Conservation (phyloP, 2,797 vertebrate species). For the Manis pentadactyla region DNA sequence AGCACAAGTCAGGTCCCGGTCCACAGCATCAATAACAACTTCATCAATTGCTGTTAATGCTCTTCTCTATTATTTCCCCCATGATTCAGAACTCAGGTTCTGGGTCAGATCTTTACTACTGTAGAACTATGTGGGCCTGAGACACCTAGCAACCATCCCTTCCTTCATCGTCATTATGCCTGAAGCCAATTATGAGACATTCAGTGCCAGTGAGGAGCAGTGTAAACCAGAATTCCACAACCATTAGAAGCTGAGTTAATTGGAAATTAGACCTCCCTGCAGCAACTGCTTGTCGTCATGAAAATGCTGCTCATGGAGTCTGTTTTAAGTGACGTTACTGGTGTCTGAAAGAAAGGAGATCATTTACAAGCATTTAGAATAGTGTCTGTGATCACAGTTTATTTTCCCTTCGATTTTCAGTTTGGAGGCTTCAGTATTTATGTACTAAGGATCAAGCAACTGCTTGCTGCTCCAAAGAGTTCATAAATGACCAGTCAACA, state of each 20-base stretch:
- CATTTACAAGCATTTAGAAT: conserved; percentile 28
- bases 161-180: not conserved
- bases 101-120: not conserved
- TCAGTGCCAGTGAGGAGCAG: not conserved
- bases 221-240: conserved; percentile 24
- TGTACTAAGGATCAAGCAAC: conserved; percentile 29
- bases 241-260: not conserved
- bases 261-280: conserved; percentile 47
- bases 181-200: conserved; percentile 43
- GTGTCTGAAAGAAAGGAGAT: not conserved
- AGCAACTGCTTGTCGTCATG: conserved; percentile 17
- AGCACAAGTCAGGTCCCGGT: not conserved
- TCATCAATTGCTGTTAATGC: not conserved
- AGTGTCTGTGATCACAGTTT: not conserved
- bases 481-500: not conserved
- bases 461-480: not conserved
- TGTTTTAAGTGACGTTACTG: conserved; percentile 23
- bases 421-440: not conserved
- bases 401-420: conserved; percentile 45
- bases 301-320: conserved; percentile 35
- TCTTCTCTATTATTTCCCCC: not conserved
- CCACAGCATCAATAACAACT: not conserved
- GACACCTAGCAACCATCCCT: conserved; percentile 12
- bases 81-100: conserved; percentile 22
- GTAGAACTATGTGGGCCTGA: not conserved